Evolutionary conservation across 2,888 invertebrate species (phyloP), one percentile per base, ranked within the genome.

Genomic region (Scaptomyza tumidula): DNA sequence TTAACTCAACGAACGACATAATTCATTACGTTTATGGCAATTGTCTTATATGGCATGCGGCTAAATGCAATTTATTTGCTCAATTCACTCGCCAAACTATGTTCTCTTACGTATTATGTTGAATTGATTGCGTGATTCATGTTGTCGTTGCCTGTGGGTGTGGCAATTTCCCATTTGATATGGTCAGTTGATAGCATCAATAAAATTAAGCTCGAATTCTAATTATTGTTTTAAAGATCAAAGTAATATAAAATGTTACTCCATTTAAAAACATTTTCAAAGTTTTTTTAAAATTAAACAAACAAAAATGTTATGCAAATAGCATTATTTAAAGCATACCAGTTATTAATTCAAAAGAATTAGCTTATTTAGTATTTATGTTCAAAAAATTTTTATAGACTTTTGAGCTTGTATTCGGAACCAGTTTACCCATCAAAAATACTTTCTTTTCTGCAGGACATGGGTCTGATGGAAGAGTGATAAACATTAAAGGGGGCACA

Each of bases 1-100:
- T 87, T 75, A 81, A 75, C 86, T 82, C 71, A 70, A 61, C 66
- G 67, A 68, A 82, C 88, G 79, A 85, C 86, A 89, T 89, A 89
- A 81, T 87, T 87, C 71, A 76, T 50, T 65, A 45, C 79, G 57
- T 74, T 80, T 88, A 86, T 80, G 84, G 89, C 76, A 78, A 64
- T 68, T 75, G 67, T 55, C 78, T 71, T 79, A 61, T 75, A 78
- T 56, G 56, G 77, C 44, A 37, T 49, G 50, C 48, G 55, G 57
- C 44, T 71, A 70, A 78, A 70, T 87, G 86, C 82, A 83, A 87
- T 82, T 75, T 83, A 78, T 85, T 68, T 72, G 55, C 60, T 70
- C 27, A 63, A 63, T 71, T 60, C 43, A 31, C 60, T 63, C 46
- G 43, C 37, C 48, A 33, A 58, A 66, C 43, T 59, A 63, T 72